Conservation (phyloP, 1,140 invertebrate genomes). For the Dinothrombium tinctorium region DNA sequence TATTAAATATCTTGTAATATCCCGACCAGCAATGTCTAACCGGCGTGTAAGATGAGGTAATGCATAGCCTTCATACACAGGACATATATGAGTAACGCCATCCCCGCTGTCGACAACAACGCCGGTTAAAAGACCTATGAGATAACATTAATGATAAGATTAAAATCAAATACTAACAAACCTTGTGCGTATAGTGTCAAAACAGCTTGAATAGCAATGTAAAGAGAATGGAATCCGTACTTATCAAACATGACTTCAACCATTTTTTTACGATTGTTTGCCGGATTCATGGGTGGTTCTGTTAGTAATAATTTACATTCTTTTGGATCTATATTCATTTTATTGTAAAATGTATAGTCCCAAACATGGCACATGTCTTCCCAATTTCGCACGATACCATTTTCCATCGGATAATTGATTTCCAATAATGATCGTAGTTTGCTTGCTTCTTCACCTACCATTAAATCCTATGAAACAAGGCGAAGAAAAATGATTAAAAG, state of each 20-base stretch:
- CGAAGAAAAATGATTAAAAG: too few relatives aligned
- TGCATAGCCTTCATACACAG: conserved; percentile 92
- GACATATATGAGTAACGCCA: conserved; percentile 98
- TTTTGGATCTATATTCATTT: conserved; percentile 81
- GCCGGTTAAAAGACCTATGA: conserved; percentile 54
- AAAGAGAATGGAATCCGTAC: conserved; percentile 82
- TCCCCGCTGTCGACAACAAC: conserved; percentile 97
- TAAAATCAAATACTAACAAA: conserved; percentile 8
- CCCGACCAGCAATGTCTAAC: conserved; percentile 87
- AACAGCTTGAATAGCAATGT: conserved; percentile 94
- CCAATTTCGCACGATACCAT: conserved; percentile 69
- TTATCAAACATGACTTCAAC: conserved; percentile 99
- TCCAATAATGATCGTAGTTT: conserved; percentile 88
- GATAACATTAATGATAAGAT: conserved; percentile 1
- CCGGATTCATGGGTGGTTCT: conserved; percentile 99
- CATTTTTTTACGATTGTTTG: conserved; percentile 94
- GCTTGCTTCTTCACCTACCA: conserved; percentile 98
- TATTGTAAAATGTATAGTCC: conserved; percentile 98
- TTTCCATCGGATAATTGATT: conserved; percentile 99
- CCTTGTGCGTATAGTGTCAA: conserved; percentile 96
- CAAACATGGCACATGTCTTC: conserved; percentile 98
- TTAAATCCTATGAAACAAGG: conserved; percentile 93
- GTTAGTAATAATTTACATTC: conserved; percentile 91
- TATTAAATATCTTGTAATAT: conserved; percentile 94
- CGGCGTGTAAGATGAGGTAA: conserved; percentile 79